Base-by-base conservation (phyloP, 23 tunicate species). In the Diplosoma virens region DNA sequence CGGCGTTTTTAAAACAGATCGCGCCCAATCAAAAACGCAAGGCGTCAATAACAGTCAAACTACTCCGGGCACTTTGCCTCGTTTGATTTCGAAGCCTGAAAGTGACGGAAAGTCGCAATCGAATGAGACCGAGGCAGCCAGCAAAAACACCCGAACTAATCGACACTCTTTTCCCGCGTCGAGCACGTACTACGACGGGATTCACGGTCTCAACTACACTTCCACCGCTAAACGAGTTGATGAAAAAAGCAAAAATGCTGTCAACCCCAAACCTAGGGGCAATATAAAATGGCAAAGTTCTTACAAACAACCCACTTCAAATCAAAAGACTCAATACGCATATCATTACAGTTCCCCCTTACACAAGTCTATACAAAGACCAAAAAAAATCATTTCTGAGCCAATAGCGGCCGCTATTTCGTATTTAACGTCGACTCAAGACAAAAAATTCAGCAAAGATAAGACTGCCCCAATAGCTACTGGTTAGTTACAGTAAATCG, bases 391-490 rank as follows among this genome's bases (percentile, higher is more conserved):
- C 29, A 81, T 82, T 35, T 74, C 87, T 0, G 80, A 82, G 35
- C 87, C 87, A 1, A 82, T 82, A 1, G 87, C 87, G 0, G 79
- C 80, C 58, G 81, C 87, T 1, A 82, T 82, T 21, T 82, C 87
- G 4, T 82, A 82, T 50, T 46, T 82, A 25, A 82, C 87, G 16
- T 48, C 87, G 3, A 73, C 67, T 4, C 56, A 81, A 32, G 27
- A 80, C 53, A 76, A 75, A 26, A 25, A 52, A 18, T 58, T 55
- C 26, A 33, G 68, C 14, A 71, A 56, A 81, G 84, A 76, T 1
- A 56, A 76, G 28, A 23, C 78, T 9, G 7, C 60, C 26, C 24
- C 61, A 17, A 47, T 67, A 16, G n/a, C 74, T 16, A 22, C 52
- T 34, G 25, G 52, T 41, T 14, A 41, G 50, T 41, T 14, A 41